Conservation (phyloP, 2,888 invertebrate species). For the Tillus elongatus region DNA sequence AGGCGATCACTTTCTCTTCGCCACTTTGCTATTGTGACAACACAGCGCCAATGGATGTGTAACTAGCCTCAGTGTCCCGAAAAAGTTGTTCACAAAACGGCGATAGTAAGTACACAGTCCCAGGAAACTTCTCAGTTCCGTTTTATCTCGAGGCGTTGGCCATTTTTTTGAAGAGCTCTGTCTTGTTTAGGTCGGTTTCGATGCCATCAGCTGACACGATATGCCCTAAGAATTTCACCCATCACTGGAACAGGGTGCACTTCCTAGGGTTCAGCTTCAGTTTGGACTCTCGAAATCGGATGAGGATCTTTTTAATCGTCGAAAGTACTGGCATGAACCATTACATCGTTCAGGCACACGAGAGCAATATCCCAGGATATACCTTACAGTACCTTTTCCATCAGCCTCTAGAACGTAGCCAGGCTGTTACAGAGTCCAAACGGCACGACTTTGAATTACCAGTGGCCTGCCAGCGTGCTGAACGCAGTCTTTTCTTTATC, state of each 20-base stretch:
- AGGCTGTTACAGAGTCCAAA: slow-evolving; percentile 4
- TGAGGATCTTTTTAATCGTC: slow-evolving; percentile 9
- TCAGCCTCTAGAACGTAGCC: too few species aligned
- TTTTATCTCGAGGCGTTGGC: slow-evolving; percentile 18
- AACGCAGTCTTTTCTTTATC: slow-evolving; percentile 7
- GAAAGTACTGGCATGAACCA: slow-evolving; percentile 16
- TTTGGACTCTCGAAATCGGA: not conserved
- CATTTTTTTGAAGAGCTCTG: slow-evolving; percentile 14
- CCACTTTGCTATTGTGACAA: not conserved
- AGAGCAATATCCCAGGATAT: slow-evolving; percentile 19
- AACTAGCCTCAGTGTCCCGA: not conserved
- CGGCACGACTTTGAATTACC: not conserved
- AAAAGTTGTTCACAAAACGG: not conserved
- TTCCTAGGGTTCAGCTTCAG: slow-evolving; percentile 9
- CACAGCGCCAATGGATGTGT: not conserved
- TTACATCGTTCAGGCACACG: slow-evolving; percentile 23
- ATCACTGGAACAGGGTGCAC: slow-evolving; percentile 10
- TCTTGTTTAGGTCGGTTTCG: too few species aligned
- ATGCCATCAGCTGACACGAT: slow-evolving; percentile 8
- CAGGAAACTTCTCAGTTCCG: slow-evolving; percentile 16
- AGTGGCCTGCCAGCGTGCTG: not conserved
- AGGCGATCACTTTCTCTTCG: not conserved
- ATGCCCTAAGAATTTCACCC: slow-evolving; percentile 16
- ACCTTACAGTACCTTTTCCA: slow-evolving; percentile 6
- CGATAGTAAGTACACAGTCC: slow-evolving; percentile 17